These are phyloP conservation scores for Trachelus troglodyta DNA, from an alignment of 2,888 invertebrate genomes.

Conservation along the genomic window DNA sequence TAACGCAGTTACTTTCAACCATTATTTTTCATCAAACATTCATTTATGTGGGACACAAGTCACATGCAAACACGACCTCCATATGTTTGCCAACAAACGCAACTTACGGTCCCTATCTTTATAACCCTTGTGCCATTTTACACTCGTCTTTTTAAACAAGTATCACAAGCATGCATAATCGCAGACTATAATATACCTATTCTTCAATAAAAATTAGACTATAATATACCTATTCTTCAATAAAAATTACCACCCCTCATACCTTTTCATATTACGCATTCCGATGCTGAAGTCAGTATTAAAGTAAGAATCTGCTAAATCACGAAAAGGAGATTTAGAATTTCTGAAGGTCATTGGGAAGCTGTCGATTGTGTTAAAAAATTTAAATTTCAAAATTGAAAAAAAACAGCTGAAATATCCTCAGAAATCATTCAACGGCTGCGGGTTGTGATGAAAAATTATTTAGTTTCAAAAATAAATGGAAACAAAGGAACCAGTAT, in stretches of 20 bases:
- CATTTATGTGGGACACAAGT: slow-evolving; percentile 32
- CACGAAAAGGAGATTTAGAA: neutral
- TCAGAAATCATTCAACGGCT: neutral
- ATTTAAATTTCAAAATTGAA: neutral
- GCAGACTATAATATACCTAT: neutral
- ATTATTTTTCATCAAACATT: neutral
- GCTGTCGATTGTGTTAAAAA: neutral
- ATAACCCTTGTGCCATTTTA: slow-evolving; percentile 39
- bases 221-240: neutral
- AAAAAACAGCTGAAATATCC: neutral
- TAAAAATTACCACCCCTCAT: neutral
- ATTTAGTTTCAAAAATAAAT: neutral
- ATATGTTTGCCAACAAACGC: slow-evolving; percentile 45
- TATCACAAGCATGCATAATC: neutral
- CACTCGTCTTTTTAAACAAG: slow-evolving; percentile 65
- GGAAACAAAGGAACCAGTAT: neutral
- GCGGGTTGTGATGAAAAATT: neutral
- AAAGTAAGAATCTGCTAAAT: neutral
- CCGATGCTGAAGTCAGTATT: neutral
- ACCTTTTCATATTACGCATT: neutral
- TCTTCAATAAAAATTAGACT: neutral
- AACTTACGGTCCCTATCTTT: slow-evolving; percentile 41
- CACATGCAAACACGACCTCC: slow-evolving; percentile 39
- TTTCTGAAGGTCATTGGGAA: neutral
- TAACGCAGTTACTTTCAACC: neutral